Conservation (phyloP, 2,113 vertebrate species). For the Rousettus leschenaultii region DNA sequence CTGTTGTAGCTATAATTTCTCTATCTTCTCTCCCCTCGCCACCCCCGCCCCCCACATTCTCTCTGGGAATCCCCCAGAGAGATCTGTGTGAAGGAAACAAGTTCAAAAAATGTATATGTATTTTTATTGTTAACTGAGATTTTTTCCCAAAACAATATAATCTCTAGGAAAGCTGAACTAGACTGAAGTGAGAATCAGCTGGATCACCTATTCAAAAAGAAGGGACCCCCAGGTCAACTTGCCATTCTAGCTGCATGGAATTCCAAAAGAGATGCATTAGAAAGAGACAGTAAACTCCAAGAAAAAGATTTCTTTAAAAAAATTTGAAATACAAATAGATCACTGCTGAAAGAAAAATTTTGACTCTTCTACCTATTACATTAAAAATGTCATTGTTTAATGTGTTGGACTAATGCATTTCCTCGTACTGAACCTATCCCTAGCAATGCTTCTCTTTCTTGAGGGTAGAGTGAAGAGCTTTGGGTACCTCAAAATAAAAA, state of each 20-base stretch:
- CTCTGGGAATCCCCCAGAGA: background rate
- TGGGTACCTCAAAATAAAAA: background rate
- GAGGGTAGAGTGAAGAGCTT: background rate
- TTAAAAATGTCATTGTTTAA: background rate
- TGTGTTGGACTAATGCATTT: background rate
- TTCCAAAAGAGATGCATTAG: background rate
- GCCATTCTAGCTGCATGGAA: background rate
- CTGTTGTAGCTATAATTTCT: background rate
- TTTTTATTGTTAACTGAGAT: background rate
- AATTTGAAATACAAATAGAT: background rate
- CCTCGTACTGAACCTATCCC: background rate
- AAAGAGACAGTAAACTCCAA: background rate
- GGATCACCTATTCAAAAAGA: background rate
- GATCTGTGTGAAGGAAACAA: background rate
- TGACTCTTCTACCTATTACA: background rate
- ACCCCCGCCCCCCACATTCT: too few relatives aligned
- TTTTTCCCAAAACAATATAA: background rate
- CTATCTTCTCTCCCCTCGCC: fast-evolving
- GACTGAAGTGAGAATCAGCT: background rate
- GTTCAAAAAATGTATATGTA: background rate
- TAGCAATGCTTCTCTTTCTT: background rate
- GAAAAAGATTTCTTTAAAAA: background rate
- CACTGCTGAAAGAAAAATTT: background rate
- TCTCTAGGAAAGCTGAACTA: background rate
- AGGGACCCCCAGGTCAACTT: background rate